These are phyloP conservation scores for Macrosiphum euphorbiae DNA, from an alignment of 2,888 invertebrate genomes.

Conservation along the genomic window DNA sequence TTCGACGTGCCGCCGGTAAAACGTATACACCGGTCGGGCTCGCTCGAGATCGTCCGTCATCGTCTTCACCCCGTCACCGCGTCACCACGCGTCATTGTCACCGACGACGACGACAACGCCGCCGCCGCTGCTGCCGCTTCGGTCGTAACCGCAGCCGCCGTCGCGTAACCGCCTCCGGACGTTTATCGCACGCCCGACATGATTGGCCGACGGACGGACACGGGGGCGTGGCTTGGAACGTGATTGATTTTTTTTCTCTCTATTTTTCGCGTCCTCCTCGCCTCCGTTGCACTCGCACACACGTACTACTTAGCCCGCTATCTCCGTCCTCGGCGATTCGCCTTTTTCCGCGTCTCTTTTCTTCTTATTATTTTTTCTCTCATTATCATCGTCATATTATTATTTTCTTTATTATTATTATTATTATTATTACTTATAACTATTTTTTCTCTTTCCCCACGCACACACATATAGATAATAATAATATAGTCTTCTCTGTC, in stretches of 20 bases:
- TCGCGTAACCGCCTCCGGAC: constrained; percentile 41
- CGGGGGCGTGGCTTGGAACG: constrained; percentile 54
- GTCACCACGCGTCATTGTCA: constrained; percentile 37
- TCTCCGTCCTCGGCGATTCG: neutral
- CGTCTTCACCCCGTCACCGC: constrained; percentile 20
- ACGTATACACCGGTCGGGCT: neutral
- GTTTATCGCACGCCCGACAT: constrained; percentile 34
- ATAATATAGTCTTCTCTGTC: neutral
- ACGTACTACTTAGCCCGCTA: neutral
- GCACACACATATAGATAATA: neutral
- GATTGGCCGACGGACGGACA: constrained; percentile 58
- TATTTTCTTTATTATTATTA: neutral
- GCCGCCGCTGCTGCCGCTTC: neutral
- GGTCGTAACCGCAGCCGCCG: neutral
- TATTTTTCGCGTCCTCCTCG: neutral
- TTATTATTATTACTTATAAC: neutral
- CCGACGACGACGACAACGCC: neutral
- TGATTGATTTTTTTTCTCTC: constrained; percentile 60
- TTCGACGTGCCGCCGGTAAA: neutral
- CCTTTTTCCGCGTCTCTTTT: constrained; percentile 23
- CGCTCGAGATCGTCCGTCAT: constrained; percentile 43
- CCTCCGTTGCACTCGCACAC: neutral
- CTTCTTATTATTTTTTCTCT: neutral
- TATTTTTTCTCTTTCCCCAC: neutral
- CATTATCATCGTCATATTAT: neutral